Base-by-base conservation (phyloP, 2,113 vertebrate genomes). In the Sinocyclocheilus rhinocerous region DNA sequence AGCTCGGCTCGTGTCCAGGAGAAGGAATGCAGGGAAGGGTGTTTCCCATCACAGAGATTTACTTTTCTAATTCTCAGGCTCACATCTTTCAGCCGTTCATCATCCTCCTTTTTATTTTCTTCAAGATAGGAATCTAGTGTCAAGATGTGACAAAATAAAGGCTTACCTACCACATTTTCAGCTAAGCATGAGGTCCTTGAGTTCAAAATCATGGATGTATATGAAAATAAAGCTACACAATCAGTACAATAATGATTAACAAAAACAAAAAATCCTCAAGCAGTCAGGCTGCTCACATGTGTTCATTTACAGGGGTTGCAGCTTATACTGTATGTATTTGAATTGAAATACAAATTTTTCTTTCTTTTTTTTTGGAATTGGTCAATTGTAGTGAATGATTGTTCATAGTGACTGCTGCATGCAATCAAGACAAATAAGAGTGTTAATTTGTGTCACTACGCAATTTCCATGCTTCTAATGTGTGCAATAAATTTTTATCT, bases 121-220 rank as follows among this genome's bases (percentile, higher is more conserved):
- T 81, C 50, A 6, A 77, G 52, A 72, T 86, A 86, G 89, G 90
- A 90, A 84, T 76, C 76, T 36, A 87, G 87, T 72, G 18, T 45
- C 69, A 36, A 55, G 59, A 22, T 72, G 73, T 90, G 80, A 90
- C 87, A 90, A 87, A 91, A 87, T 88, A 85, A 63, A n/a, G 84
- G 84, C 83, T 89, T 48, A 88, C 75, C 89, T 90, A 90, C 92
- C 89, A 90, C 82, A 84, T 86, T 84, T 87, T 36, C 57, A 33
- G 26, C 81, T 15, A 39, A 29, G 20, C 69, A 6, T 48, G 69
- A 3, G 6, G 22, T 29, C 67, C 61, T 75, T 48, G 1, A 52
- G 16, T 81, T 57, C 15, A 75, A 69, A 33, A 39, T 18, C 11
- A 22, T 67, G 26, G 5, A 59, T 13, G 36, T 61, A 70, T 22